Base-by-base conservation (phyloP, 1,140 invertebrate species). In the Teleopsis dalmanni region DNA sequence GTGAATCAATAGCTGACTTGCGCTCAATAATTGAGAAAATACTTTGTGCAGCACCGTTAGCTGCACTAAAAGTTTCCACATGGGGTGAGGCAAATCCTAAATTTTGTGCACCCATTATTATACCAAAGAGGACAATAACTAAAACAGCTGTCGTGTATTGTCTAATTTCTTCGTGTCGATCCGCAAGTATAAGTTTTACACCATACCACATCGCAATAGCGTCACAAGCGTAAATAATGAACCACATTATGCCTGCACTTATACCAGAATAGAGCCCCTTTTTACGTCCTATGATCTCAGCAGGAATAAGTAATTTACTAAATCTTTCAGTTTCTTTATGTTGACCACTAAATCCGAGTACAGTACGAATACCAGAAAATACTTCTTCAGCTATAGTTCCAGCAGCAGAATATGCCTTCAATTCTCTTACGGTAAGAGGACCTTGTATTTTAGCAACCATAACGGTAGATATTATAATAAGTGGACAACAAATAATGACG, bases 161-260 rank as follows among this genome's bases (percentile, higher is more conserved):
- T 42, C 72, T 68, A 11, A 78, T 61, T 0, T 77, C 73, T 0
- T 68, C 51, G 38, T 70, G 48, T 37, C 76, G 72, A 48, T 83
- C 78, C 0, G 75, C 62, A 4, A 82, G 16, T 83, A 75, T 51
- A 14, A 90, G 69, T 14, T 77, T 75, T 0, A 87, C 81, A 0
- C 88, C 90, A 67, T 89, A 91, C 85, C 87, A 93, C 67, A 92
- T 89, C 1, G 86, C 81, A 1, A 91, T 60, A 4, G 86, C 81
- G 62, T 91, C 91, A 37, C 82, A 83, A 10, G 78, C 66, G 59
- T 88, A 92, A 38, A 91, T 85, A 35, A 89, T 82, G 47, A 91
- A 77, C 82, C 87, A 90, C 72, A 88, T 81, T 21, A 85, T 73
- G 13, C 84, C 84, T 8, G 82, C 76, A 3, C 86, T 85, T 7